A percentile compares a stretch with the other conserved stretches of the same genome.
phyloP scores from a whole-genome alignment of 2,113 vertebrate genomes.

The Alectura lathami region DNA sequence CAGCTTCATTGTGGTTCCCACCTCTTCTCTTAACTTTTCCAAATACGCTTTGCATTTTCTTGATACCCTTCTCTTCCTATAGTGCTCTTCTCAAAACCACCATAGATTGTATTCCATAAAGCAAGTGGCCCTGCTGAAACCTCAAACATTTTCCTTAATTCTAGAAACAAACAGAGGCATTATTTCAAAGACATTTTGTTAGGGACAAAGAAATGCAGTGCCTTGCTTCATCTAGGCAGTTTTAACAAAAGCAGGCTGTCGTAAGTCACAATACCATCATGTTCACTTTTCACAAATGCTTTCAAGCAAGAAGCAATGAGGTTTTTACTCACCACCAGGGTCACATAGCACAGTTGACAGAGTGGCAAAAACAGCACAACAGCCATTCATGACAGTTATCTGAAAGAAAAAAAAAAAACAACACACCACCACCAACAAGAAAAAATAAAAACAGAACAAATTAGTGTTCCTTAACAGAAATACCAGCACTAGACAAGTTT shows the following conservation, averaged over 20 bases:
- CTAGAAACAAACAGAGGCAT: neutral
- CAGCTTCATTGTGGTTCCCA: neutral
- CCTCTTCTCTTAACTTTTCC: neutral
- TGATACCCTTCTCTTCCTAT: neutral
- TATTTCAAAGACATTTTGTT: neutral
- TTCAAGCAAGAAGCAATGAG: neutral
- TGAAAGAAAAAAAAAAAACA: too few species aligned
- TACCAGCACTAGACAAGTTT: neutral
- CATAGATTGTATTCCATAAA: neutral
- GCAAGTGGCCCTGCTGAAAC: neutral
- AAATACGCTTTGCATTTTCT: neutral
- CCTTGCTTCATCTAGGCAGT: neutral
- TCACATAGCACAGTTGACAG: conserved; percentile 45
- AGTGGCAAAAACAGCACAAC: conserved; percentile 34
- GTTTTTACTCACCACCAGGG: conserved; percentile 17
- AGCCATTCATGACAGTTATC: conserved; percentile 44
- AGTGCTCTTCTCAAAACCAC: neutral
- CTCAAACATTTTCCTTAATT: neutral
- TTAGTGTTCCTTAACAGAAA: neutral
- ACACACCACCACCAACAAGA: too few species aligned
- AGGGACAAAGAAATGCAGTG: neutral
- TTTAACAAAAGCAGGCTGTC: neutral
- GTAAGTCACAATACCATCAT: neutral
- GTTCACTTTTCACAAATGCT: neutral
- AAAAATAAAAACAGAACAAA: neutral